Evolutionary conservation across 1,140 invertebrate species (phyloP).

Genomic region (Papilio polyxenes): DNA sequence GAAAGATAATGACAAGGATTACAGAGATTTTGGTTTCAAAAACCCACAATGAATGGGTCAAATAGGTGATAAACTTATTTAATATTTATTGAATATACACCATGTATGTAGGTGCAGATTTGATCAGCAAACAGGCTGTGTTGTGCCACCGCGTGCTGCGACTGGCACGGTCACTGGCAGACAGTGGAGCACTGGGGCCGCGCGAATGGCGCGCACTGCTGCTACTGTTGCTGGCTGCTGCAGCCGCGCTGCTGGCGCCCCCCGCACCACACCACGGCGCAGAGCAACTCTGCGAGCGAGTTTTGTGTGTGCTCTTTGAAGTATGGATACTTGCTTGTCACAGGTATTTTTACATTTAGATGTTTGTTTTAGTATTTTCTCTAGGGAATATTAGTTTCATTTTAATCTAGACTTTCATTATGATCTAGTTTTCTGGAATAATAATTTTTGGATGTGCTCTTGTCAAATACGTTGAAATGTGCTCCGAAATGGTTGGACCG

Average conservation of each 20-base stretch:
- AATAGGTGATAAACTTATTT: background rate
- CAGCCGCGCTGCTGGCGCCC: conserved; percentile 94
- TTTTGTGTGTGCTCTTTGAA: conserved; percentile 96
- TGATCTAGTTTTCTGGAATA: too few relatives aligned
- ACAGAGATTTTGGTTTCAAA: too few relatives aligned
- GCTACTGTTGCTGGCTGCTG: conserved; percentile 95
- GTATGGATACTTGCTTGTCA: conserved; percentile 96
- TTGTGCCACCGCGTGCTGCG: conserved; percentile 96
- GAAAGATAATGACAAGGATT: too few relatives aligned
- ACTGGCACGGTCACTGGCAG: conserved; percentile 93
- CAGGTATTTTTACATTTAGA: conserved; percentile 51
- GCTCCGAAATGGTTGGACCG: too few relatives aligned
- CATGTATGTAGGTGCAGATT: conserved; percentile 86
- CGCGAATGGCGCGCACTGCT: conserved; percentile 96
- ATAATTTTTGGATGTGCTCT: too few relatives aligned
- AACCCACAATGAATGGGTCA: too few relatives aligned
- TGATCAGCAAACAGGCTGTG: conserved; percentile 95
- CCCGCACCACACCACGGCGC: conserved; percentile 96
- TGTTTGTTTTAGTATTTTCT: background rate
- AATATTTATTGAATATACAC: background rate
- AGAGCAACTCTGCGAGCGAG: conserved; percentile 96
- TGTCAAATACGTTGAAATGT: too few relatives aligned
- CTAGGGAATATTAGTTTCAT: background rate
- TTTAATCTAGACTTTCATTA: too few relatives aligned
- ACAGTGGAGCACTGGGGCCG: conserved; percentile 89